Conservation (phyloP, 2,888 invertebrate species). For the Philopedon plagiatum region DNA sequence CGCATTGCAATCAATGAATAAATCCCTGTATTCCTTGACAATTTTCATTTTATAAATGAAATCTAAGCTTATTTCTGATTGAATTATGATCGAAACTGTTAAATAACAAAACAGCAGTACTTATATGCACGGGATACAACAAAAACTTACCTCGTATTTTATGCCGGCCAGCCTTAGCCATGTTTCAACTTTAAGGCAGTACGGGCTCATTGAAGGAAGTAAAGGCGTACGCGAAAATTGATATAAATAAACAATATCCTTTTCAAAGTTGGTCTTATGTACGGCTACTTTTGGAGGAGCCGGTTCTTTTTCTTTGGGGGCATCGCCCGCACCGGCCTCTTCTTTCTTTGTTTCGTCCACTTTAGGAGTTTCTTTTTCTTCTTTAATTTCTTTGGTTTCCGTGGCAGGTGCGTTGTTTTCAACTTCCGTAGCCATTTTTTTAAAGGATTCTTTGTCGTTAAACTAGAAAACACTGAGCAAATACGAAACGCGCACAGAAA, state of each 20-base stretch:
- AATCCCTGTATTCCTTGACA: neutral
- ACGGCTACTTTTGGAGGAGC: conserved; percentile 84
- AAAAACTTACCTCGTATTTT: conserved; percentile 89
- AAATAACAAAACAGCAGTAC: neutral
- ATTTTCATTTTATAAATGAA: neutral
- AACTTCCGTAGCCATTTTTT: conserved; percentile 82
- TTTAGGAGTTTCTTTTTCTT: conserved; percentile 70
- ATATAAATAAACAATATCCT: conserved; percentile 94
- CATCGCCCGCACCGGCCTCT: conserved; percentile 67
- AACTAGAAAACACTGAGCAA: conserved; percentile 14
- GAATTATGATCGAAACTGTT: neutral
- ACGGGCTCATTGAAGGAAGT: conserved; percentile 92
- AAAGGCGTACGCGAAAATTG: conserved; percentile 93
- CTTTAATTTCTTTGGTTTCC: conserved; percentile 72
- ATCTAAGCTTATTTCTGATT: neutral
- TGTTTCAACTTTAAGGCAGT: conserved; percentile 96
- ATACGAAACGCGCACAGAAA: conserved; percentile 35
- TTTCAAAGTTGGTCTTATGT: conserved; percentile 90
- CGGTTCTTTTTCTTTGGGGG: conserved; percentile 73
- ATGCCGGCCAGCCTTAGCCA: conserved; percentile 93
- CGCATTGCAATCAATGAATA: neutral
- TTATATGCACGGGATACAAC: too few species aligned
- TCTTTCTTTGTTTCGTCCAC: conserved; percentile 69
- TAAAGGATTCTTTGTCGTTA: conserved; percentile 16
- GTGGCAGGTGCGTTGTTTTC: conserved; percentile 79